Evolutionary conservation across 1,140 invertebrate species (phyloP), one percentile per base, ranked within the genome.

Genomic region (Coelopa frigida): DNA sequence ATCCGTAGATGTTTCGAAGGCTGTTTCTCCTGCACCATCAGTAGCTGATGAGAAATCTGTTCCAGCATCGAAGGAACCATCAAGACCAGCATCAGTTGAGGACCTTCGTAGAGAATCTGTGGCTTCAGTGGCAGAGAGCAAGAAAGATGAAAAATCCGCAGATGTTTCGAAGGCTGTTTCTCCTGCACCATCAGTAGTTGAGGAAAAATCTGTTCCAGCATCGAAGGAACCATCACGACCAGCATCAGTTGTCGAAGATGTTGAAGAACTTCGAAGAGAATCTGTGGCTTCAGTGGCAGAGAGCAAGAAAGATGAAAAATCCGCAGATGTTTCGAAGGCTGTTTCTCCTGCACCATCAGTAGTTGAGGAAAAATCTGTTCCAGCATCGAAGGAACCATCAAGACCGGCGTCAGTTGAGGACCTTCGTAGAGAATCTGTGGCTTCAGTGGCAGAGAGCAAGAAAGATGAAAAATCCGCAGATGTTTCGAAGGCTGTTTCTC

Each of bases 331-430:
- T 11, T 27, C 44, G 2, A 42, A 31, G 26, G 54, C 46, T 12
- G 24, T 32, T 11, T 52, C 53, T 4, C 35, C 46, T 22, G 41
- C 44, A 11, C 47, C 39, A 22, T 52, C 53, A 1, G 51, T 49
- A 0, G 27, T 32, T 0, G 35, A 32, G 14, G 38, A 38, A 2
- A 51, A 53, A 10, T 42, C 37, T 0, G 27, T 33, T 12, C 45
- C 27, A 24, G 22, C 21, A 3, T 48, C 48, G 14, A 56, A 55
- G 23, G 51, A 61, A 5, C 46, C 47, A 18, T 51, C 56, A 0
- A 43, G 48, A 8, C 15, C 40, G 17, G 41, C 43, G 14, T 56
- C 53, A 0, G 31, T 24, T 17, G n/a, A n/a, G n/a, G n/a, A n/a
- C n/a, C n/a, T n/a, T n/a, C n/a, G n/a, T n/a, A n/a, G n/a, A n/a